phyloP scores from a whole-genome alignment of 2,113 vertebrate species.

The Hippolais icterina region DNA sequence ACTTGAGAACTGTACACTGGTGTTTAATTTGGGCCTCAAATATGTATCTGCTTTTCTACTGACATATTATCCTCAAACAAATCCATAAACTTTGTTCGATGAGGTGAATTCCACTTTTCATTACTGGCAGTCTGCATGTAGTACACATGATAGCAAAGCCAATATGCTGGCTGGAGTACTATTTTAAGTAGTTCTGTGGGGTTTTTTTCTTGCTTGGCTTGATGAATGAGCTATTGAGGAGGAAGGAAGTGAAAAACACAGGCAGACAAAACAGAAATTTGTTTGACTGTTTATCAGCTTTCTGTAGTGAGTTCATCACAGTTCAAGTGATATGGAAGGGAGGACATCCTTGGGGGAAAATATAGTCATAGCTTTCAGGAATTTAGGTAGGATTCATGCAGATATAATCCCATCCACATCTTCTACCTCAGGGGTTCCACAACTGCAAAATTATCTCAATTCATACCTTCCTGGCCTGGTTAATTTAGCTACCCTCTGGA shows the following conservation, averaged over 20 bases:
- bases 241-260: not conserved
- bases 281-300: not conserved
- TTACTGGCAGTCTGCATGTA: not conserved
- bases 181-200: not conserved
- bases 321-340: not conserved
- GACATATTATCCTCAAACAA: not conserved
- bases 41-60: not conserved
- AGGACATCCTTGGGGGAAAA: not conserved
- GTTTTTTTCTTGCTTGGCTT: not conserved
- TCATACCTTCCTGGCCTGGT: not conserved
- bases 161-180: not conserved
- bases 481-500: not conserved
- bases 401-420: not conserved
- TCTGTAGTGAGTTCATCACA: not conserved
- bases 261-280: not conserved
- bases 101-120: not conserved
- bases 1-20: not conserved
- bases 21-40: not conserved
- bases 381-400: not conserved
- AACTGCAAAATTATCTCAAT: not conserved
- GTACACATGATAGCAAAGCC: not conserved
- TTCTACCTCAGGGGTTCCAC: not conserved
- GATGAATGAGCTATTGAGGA: conserved; percentile 11
- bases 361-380: not conserved
- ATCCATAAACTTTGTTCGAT: not conserved